Evolutionary conservation across 2,888 invertebrate genomes (phyloP).

Genomic region (Hypolimnas misippus): DNA sequence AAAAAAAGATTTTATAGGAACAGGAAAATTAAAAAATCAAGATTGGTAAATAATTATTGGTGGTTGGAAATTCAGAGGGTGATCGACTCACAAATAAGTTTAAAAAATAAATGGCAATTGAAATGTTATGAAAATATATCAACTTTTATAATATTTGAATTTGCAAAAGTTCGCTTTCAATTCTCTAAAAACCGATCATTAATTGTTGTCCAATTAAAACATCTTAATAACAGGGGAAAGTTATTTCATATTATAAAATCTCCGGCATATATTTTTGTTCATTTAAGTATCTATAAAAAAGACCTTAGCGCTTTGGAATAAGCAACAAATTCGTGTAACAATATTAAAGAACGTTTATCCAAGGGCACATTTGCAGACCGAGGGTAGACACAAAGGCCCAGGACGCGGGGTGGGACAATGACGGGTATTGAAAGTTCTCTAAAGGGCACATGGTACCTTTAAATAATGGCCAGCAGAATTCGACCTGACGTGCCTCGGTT

Average conservation of each 20-base stretch:
- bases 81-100: too few species aligned
- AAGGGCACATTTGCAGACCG: slow-evolving; percentile 40
- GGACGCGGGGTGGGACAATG: slow-evolving; percentile 42
- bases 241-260: slow-evolving; percentile 14
- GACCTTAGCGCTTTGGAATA: slow-evolving; percentile 17
- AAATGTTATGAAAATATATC: too few species aligned
- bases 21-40: too few species aligned
- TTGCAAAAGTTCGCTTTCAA: neutral
- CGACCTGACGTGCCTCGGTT: slow-evolving; percentile 43
- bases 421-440: slow-evolving; percentile 43
- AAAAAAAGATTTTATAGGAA: too few species aligned
- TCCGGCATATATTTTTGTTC: neutral
- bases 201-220: slow-evolving; percentile 8
- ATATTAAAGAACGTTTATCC: slow-evolving; percentile 20
- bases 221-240: neutral
- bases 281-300: neutral
- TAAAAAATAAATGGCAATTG: too few species aligned
- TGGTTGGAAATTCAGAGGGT: too few species aligned
- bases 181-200: neutral
- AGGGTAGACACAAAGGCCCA: slow-evolving; percentile 45
- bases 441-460: slow-evolving; percentile 48
- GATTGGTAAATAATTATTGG: too few species aligned
- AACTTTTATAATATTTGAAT: too few species aligned
- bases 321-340: slow-evolving; percentile 27
- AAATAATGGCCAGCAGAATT: slow-evolving; percentile 46